These are phyloP conservation scores for Pteria penguin DNA, from an alignment of 2,888 invertebrate genomes.

Conservation along the genomic window DNA sequence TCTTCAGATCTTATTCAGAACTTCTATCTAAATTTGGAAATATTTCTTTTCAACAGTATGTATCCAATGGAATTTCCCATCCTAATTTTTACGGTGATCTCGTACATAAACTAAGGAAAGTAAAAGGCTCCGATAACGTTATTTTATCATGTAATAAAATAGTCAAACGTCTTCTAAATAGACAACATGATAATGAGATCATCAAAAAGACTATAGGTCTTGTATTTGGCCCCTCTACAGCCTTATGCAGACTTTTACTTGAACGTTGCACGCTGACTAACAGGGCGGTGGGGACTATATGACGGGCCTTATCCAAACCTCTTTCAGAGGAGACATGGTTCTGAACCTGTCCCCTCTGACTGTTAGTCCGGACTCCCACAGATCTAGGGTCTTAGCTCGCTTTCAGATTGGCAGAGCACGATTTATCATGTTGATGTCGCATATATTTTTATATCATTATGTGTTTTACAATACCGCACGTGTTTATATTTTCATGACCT, in stretches of 20 bases:
- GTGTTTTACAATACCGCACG: no score
- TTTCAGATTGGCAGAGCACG: background rate
- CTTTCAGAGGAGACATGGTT: background rate
- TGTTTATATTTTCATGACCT: no score
- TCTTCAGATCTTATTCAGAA: no score
- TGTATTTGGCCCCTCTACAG: background rate
- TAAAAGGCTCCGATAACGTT: no score
- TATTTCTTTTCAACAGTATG: no score
- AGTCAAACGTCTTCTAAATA: background rate
- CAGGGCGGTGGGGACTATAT: background rate
- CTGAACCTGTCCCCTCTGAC: background rate
- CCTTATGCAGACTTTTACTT: background rate
- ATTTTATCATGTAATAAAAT: background rate
- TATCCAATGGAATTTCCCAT: no score
- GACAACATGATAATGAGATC: background rate
- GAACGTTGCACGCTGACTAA: background rate
- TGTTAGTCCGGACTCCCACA: background rate
- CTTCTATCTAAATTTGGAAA: no score
- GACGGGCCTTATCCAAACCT: background rate
- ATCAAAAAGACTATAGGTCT: background rate
- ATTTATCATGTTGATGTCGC: no score
- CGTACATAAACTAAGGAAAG: no score
- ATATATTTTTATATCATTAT: no score
- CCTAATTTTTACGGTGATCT: no score
- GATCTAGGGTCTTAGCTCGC: background rate